These are phyloP conservation scores for Allygus modestus DNA, from an alignment of 2,888 invertebrate species.

Conservation along the genomic window DNA sequence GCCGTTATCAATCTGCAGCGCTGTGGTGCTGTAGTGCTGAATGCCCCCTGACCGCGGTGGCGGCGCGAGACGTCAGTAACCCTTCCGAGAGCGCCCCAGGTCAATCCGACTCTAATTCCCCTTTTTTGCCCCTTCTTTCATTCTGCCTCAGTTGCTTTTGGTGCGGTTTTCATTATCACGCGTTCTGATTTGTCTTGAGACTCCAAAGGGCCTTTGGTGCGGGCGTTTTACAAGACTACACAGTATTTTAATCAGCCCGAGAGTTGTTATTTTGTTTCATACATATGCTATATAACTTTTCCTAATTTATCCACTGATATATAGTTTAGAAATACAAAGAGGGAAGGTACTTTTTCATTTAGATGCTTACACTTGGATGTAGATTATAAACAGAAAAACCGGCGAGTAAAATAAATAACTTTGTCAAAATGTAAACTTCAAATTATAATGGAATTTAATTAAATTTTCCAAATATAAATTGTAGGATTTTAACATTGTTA, in stretches of 20 bases:
- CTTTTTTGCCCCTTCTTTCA: conserved; percentile 42
- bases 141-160: conserved; percentile 24
- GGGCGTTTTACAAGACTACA: background rate
- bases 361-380: too few relatives aligned
- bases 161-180: conserved; percentile 35
- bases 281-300: too few relatives aligned
- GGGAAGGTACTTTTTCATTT: too few relatives aligned
- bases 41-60: conserved; percentile 18
- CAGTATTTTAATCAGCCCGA: background rate
- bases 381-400: too few relatives aligned
- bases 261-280: background rate
- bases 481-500: too few relatives aligned
- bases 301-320: too few relatives aligned
- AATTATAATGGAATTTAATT: too few relatives aligned
- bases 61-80: conserved; percentile 33
- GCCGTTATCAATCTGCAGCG: conserved; percentile 58
- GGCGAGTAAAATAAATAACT: too few relatives aligned
- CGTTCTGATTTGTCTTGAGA: conserved; percentile 17
- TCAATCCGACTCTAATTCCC: conserved; percentile 46
- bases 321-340: too few relatives aligned
- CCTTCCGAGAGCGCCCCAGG: conserved; percentile 27
- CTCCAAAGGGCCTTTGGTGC: conserved; percentile 19
- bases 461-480: too few relatives aligned
- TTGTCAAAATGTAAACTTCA: too few relatives aligned
- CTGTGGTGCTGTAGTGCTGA: conserved; percentile 19